phyloP scores from a whole-genome alignment of 2,888 invertebrate species.

The Dione vanillae region DNA sequence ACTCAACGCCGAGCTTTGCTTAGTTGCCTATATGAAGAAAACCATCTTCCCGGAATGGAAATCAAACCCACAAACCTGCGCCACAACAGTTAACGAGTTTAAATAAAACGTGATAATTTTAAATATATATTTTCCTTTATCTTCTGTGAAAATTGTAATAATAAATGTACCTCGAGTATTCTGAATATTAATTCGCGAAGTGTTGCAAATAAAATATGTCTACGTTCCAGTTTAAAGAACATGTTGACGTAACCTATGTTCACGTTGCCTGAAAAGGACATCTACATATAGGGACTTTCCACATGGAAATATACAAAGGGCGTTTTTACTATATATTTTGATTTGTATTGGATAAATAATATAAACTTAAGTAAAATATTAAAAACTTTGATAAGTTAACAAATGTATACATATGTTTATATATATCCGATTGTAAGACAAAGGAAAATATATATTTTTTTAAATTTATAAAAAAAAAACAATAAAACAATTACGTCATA shows the following conservation, averaged over 20 bases:
- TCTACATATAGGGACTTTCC: not conserved
- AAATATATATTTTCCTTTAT: too few relatives aligned
- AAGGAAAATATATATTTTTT: too few relatives aligned
- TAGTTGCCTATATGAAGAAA: not conserved
- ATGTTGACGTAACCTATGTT: not conserved
- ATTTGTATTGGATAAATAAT: too few relatives aligned
- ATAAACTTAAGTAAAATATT: too few relatives aligned
- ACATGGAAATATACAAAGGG: not conserved
- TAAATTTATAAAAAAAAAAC: too few relatives aligned
- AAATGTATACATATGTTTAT: too few relatives aligned
- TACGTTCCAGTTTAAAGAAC: not conserved
- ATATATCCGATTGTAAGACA: too few relatives aligned
- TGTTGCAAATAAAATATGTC: not conserved
- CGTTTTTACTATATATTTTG: not conserved
- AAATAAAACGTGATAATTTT: too few relatives aligned
- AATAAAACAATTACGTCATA: too few relatives aligned
- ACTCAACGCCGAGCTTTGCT: not conserved
- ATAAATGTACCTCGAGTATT: not conserved
- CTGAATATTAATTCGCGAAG: too few relatives aligned
- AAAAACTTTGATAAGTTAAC: too few relatives aligned
- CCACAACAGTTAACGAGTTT: not conserved
- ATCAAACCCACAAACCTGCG: not conserved
- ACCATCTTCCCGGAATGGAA: not conserved
- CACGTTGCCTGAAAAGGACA: slow-evolving; percentile 4
- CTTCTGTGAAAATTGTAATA: too few relatives aligned